phyloP scores from a whole-genome alignment of 2,888 invertebrate genomes.

The Acleris cristana region DNA sequence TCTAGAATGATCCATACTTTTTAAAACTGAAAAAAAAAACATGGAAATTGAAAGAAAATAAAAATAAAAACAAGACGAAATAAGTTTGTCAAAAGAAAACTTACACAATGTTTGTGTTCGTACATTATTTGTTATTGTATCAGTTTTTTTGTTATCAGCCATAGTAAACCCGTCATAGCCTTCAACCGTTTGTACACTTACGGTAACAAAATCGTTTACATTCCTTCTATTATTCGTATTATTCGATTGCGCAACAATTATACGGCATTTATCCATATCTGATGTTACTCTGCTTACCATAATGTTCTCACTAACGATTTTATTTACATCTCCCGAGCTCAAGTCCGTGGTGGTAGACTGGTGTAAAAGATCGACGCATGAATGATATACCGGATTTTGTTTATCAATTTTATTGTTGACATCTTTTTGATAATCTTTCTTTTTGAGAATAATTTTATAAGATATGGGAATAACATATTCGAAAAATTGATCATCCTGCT shows the following conservation, averaged over 20 bases:
- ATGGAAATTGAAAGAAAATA: no score
- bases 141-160: background rate
- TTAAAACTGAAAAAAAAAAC: no score
- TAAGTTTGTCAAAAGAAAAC: no score
- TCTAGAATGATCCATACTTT: no score
- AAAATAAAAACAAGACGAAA: no score
- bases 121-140: background rate
- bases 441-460: slow-evolving; percentile 67
- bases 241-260: slow-evolving; percentile 30
- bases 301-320: slow-evolving; percentile 61
- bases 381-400: slow-evolving; percentile 62
- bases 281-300: slow-evolving; percentile 47
- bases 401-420: slow-evolving; percentile 4
- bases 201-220: background rate
- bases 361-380: slow-evolving; percentile 66
- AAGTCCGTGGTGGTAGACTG: slow-evolving; percentile 46
- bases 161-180: background rate
- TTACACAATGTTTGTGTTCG: no score
- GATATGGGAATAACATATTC: slow-evolving; percentile 71
- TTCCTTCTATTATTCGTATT: slow-evolving; percentile 8
- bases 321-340: slow-evolving; percentile 55
- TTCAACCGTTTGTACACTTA: slow-evolving; percentile 12
- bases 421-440: slow-evolving; percentile 41
- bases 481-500: slow-evolving; percentile 52
- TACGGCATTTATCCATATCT: slow-evolving; percentile 39